Conservation (phyloP, 2,888 invertebrate species). For the Drepanosiphum platanoidis region DNA sequence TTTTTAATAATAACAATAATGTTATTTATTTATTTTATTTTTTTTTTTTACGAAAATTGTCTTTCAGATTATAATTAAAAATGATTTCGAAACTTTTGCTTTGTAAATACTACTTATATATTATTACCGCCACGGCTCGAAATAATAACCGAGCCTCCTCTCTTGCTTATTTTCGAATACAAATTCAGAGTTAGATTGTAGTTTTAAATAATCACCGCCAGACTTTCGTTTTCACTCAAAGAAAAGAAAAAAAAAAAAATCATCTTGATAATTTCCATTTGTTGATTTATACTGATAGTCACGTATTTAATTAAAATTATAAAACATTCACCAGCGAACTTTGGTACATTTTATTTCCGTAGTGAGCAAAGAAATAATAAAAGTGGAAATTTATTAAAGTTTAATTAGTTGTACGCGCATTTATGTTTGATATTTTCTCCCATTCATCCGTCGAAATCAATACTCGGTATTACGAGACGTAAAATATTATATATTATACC, state of each 20-base stretch:
- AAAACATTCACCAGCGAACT: background rate
- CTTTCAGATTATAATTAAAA: background rate
- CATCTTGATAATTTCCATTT: conserved; percentile 3
- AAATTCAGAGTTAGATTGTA: background rate
- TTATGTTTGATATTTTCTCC: background rate
- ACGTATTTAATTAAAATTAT: conserved; percentile 5
- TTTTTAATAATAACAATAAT: background rate
- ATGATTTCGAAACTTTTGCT: background rate
- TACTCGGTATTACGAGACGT: too few species aligned
- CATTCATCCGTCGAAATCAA: background rate
- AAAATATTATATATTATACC: background rate
- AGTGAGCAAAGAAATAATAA: background rate
- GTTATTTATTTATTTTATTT: too few species aligned
- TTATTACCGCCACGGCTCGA: background rate
- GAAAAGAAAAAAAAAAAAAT: conserved; percentile 4
- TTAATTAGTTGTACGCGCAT: background rate
- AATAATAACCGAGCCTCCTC: background rate
- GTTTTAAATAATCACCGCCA: background rate
- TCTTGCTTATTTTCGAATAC: background rate
- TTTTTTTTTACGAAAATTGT: background rate
- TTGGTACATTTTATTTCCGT: background rate
- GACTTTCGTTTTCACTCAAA: conserved; percentile 11
- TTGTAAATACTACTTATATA: background rate
- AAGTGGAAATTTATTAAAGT: background rate
- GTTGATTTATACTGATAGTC: background rate